Evolutionary conservation across 2,113 vertebrate genomes (phyloP).

Genomic region (Nothobranchius furzeri): DNA sequence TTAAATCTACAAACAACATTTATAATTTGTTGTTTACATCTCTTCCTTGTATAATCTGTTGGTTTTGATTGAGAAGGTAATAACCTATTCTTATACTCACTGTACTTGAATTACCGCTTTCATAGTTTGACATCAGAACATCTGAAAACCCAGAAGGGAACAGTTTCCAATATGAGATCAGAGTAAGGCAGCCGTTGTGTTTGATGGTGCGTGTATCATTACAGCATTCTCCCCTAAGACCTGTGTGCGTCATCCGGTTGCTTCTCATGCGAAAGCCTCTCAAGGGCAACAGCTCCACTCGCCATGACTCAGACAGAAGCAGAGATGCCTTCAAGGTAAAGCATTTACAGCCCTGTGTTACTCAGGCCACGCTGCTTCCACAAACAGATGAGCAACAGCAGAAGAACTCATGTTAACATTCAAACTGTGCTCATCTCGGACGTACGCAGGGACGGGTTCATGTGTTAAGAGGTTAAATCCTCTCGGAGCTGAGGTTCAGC

Average conservation of each 20-base stretch:
- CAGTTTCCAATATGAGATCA: neutral
- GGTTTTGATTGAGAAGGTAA: neutral
- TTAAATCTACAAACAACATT: no score
- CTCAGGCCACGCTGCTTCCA: neutral
- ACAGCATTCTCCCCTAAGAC: slow-evolving; percentile 24
- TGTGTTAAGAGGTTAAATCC: no score
- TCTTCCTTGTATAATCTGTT: no score
- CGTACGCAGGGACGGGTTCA: no score
- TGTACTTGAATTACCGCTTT: neutral
- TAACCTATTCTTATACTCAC: no score
- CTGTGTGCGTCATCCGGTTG: slow-evolving; percentile 41
- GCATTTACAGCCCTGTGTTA: slow-evolving; percentile 18
- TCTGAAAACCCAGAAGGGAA: no score
- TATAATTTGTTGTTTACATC: no score
- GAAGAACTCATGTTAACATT: slow-evolving; percentile 25
- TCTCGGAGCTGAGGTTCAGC: no score
- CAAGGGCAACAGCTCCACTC: slow-evolving; percentile 26
- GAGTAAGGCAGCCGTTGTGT: slow-evolving; percentile 6
- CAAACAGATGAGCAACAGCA: neutral
- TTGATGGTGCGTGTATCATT: slow-evolving; percentile 9
- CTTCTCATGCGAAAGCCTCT: slow-evolving; percentile 27
- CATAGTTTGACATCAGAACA: neutral
- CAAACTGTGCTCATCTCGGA: slow-evolving; percentile 18
- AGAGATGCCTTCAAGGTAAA: slow-evolving; percentile 48
- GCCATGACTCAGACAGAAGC: slow-evolving; percentile 39